Evolutionary conservation across 2,888 invertebrate species (phyloP).

Genomic region (Latrodectus elegans): DNA sequence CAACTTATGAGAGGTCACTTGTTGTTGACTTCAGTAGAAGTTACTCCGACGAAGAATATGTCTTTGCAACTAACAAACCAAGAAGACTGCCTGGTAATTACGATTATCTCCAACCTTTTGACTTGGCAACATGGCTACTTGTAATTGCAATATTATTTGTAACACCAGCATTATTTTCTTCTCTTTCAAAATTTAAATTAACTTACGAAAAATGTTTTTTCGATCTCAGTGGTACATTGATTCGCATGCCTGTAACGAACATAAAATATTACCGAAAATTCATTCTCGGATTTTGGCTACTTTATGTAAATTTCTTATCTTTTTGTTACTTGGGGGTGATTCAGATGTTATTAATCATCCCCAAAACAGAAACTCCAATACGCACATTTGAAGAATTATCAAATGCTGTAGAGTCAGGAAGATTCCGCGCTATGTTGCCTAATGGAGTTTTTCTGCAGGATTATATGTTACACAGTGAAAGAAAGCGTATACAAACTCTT

Average conservation of each 20-base stretch:
- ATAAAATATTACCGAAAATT: neutral
- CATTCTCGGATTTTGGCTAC: neutral
- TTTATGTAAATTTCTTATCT: neutral
- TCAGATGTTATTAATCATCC: neutral
- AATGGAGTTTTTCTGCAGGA: too few species aligned
- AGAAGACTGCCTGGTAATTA: neutral
- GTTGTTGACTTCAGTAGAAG: neutral
- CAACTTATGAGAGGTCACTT: neutral
- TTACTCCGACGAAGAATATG: neutral
- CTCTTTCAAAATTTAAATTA: neutral
- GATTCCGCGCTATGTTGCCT: neutral
- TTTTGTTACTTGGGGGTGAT: neutral
- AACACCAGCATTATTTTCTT: neutral
- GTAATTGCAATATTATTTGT: neutral
- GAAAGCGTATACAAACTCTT: neutral
- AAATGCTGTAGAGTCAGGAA: neutral
- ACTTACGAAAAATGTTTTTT: neutral
- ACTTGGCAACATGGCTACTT: neutral
- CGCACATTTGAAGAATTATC: conserved; percentile 4
- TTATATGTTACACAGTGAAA: neutral
- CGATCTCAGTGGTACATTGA: neutral
- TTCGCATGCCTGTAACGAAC: neutral
- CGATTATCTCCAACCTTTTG: neutral
- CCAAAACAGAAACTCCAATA: neutral
- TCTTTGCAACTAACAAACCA: neutral